Conservation (phyloP, 2,888 invertebrate genomes). For the Amorpha juglandis region DNA sequence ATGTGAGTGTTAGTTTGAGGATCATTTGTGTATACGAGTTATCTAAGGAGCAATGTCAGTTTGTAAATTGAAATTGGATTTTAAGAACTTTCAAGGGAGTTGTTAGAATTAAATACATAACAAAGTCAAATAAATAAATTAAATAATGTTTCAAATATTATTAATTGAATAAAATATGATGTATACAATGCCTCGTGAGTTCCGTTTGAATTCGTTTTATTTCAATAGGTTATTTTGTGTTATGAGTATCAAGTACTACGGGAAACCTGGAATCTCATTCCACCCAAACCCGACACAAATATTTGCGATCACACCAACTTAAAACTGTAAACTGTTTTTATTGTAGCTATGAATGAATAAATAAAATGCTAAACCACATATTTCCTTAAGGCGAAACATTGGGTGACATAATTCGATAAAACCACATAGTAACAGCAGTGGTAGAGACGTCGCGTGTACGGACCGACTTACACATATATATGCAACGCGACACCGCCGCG, state of each 20-base stretch:
- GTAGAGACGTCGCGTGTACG: constrained; percentile 15
- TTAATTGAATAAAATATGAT: no score
- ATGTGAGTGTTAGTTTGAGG: neutral
- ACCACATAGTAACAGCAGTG: constrained; percentile 5
- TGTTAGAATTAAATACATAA: no score
- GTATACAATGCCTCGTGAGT: no score
- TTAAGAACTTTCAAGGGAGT: no score
- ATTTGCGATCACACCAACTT: neutral
- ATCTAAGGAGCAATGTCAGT: no score
- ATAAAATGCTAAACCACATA: no score
- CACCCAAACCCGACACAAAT: neutral
- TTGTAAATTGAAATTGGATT: no score
- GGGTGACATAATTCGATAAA: constrained; percentile 4
- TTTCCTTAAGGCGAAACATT: neutral
- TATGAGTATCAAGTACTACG: neutral
- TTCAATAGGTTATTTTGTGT: neutral
- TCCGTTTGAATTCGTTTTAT: no score
- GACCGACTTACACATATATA: neutral
- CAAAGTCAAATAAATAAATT: no score
- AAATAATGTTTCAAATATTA: no score
- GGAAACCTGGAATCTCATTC: neutral
- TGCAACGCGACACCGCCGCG: constrained; percentile 12
- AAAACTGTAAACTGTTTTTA: neutral
- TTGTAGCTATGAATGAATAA: neutral
- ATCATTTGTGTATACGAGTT: neutral